A percentile compares a stretch with the other conserved stretches of the same genome.
These are phyloP conservation scores for Cyprichromis sp. DNA, from an alignment of 2,113 vertebrate species.

Conservation along the genomic window DNA sequence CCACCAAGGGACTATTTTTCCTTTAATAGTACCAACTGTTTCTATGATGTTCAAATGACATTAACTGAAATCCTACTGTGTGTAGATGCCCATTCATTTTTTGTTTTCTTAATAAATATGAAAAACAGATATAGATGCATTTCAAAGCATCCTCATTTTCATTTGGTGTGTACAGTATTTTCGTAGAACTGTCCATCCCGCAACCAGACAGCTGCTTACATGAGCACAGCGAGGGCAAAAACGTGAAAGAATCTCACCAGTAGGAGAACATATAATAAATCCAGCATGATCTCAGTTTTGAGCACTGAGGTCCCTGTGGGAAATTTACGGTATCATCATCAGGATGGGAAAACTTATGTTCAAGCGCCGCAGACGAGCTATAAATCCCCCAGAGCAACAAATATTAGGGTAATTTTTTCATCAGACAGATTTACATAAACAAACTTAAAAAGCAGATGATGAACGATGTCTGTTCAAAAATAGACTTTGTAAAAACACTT, in stretches of 20 bases:
- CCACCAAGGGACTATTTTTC: neutral
- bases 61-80: neutral
- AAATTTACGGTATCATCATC: neutral
- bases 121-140: neutral
- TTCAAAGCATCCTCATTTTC: neutral
- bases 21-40: neutral
- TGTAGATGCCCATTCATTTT: neutral
- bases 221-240: neutral
- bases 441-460: conserved; percentile 41
- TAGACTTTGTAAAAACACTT: conserved; percentile 39
- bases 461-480: conserved; percentile 43
- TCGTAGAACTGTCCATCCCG: neutral
- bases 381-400: conserved; percentile 21
- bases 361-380: neutral
- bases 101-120: neutral
- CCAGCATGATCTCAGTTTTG: neutral
- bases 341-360: neutral
- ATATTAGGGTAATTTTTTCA: conserved; percentile 33
- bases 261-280: neutral
- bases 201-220: neutral
- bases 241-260: neutral
- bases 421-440: conserved; percentile 32
- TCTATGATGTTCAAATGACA: neutral
- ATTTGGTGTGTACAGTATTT: neutral
- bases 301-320: neutral